Evolutionary conservation across 2,888 invertebrate species (phyloP).

Genomic region (Rhyacophila evoluta): DNA sequence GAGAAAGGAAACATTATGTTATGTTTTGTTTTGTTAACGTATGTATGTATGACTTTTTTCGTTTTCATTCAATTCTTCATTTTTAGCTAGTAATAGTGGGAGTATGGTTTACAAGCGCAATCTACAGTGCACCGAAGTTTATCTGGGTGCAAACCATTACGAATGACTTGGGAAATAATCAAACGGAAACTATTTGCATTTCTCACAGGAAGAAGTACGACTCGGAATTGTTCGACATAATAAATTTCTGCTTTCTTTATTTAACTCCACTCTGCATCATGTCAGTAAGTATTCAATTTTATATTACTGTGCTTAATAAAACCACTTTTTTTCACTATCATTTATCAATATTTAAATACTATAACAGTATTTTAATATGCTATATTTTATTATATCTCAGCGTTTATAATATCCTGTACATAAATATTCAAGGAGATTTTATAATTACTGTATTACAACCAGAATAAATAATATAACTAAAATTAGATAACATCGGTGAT

Average conservation of each 20-base stretch:
- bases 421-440: too few species aligned
- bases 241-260: conserved; percentile 87
- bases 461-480: not conserved
- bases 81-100: conserved; percentile 78
- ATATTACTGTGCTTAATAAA: too few species aligned
- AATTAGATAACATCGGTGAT: not conserved
- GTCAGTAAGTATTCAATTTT: conserved; percentile 72
- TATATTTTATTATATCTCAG: too few species aligned
- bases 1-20: not conserved
- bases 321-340: too few species aligned
- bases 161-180: conserved; percentile 71
- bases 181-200: conserved; percentile 79
- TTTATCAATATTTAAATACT: too few species aligned
- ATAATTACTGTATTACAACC: not conserved
- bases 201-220: conserved; percentile 82
- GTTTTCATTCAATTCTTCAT: not conserved
- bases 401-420: too few species aligned
- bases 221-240: conserved; percentile 81
- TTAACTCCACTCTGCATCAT: conserved; percentile 84
- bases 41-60: not conserved
- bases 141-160: conserved; percentile 84
- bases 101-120: conserved; percentile 86
- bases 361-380: too few species aligned
- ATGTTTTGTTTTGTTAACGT: not conserved
- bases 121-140: conserved; percentile 86